Conservation (phyloP, 1,140 invertebrate genomes). For the Whitmania pigra region DNA sequence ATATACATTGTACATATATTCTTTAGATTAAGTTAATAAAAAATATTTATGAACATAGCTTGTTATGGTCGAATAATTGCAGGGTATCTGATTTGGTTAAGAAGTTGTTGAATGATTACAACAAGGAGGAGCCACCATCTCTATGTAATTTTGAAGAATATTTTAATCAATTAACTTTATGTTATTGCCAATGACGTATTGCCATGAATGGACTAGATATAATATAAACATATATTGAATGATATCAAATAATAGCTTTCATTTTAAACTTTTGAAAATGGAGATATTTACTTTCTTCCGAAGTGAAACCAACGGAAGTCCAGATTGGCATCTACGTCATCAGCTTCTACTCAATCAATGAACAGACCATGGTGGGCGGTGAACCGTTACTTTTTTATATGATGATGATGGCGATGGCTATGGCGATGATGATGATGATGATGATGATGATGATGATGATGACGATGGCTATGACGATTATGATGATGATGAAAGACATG, state of each 20-base stretch:
- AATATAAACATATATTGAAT: neutral
- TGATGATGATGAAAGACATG: no score
- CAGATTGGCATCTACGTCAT: conserved; percentile 26
- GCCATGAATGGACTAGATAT: neutral
- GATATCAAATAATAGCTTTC: neutral
- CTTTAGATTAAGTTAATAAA: no score
- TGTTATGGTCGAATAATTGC: neutral
- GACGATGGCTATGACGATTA: no score
- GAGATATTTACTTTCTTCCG: neutral
- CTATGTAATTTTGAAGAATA: neutral
- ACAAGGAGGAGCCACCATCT: conserved; percentile 5
- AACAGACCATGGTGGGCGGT: conserved; percentile 25
- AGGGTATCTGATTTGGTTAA: neutral
- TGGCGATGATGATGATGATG: no score
- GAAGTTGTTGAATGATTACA: conserved; percentile 8
- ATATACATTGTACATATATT: no score
- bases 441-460: no score
- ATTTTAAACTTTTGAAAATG: neutral
- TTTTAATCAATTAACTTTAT: neutral
- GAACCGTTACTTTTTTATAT: no score
- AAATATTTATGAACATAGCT: no score
- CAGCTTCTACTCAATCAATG: conserved; percentile 26
- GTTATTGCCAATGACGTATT: neutral
- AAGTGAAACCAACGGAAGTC: conserved; percentile 19
- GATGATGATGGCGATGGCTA: no score